Conservation (phyloP, 2,113 vertebrate species). For the Collichthys lucidus region DNA sequence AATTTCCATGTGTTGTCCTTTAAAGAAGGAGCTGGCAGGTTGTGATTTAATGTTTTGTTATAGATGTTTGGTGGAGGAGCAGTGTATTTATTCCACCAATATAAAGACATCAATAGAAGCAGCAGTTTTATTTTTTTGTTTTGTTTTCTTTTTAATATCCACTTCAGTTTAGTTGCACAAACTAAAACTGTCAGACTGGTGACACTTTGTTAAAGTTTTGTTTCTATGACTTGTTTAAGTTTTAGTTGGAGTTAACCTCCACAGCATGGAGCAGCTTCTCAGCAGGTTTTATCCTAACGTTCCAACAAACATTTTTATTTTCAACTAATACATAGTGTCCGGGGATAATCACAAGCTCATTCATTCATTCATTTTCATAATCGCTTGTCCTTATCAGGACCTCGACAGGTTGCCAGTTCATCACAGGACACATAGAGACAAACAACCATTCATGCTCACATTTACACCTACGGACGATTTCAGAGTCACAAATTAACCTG, state of each 20-base stretch:
- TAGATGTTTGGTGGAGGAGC: slow-evolving; percentile 12
- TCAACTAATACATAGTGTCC: slow-evolving; percentile 1
- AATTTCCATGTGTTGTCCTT: slow-evolving; percentile 63
- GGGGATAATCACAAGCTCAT: background rate
- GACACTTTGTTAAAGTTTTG: background rate
- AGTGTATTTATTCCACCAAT: slow-evolving; percentile 28
- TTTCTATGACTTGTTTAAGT: background rate
- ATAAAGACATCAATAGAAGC: slow-evolving; percentile 18
- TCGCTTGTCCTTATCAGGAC: no score
- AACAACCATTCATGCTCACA: no score
- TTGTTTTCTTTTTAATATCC: background rate
- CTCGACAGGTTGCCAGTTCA: no score
- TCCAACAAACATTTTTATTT: slow-evolving; percentile 22
- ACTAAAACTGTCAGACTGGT: background rate
- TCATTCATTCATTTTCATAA: background rate
- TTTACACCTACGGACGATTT: no score
- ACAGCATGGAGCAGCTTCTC: slow-evolving; percentile 51
- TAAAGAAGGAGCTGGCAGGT: slow-evolving; percentile 33
- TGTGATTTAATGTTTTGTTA: slow-evolving; percentile 35
- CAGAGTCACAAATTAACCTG: no score
- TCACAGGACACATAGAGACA: no score
- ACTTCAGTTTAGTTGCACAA: background rate
- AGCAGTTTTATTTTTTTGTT: no score
- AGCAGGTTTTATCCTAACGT: slow-evolving; percentile 17
- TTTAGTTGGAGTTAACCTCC: background rate